These are phyloP conservation scores for Nectonema munidae DNA, from an alignment of 2,888 invertebrate species.

Conservation along the genomic window DNA sequence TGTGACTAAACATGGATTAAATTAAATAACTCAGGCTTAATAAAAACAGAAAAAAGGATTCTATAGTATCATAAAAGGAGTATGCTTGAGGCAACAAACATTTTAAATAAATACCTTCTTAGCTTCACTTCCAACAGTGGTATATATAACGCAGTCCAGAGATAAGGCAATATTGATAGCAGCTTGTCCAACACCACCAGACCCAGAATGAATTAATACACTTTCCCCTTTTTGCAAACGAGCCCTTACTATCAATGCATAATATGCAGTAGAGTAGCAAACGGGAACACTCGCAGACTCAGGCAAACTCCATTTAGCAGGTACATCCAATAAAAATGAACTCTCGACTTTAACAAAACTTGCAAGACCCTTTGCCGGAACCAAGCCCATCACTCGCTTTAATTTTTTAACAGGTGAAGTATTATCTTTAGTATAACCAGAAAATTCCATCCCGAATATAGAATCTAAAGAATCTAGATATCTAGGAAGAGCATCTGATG, in stretches of 20 bases:
- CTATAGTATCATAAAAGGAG: too few relatives aligned
- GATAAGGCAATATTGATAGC: slow-evolving; percentile 67
- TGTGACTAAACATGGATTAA: too few relatives aligned
- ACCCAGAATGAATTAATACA: slow-evolving; percentile 68
- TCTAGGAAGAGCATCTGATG: slow-evolving; percentile 77
- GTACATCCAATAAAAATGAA: slow-evolving; percentile 28
- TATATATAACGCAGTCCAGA: slow-evolving; percentile 53
- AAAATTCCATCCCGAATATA: slow-evolving; percentile 65
- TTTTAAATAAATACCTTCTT: slow-evolving; percentile 40
- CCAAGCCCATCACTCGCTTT: slow-evolving; percentile 63
- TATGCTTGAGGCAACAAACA: slow-evolving; percentile 50
- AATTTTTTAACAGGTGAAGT: too few relatives aligned
- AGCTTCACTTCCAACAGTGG: slow-evolving; percentile 38
- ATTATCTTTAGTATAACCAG: slow-evolving; percentile 36
- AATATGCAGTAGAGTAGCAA: slow-evolving; percentile 30
- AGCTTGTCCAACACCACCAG: slow-evolving; percentile 83
- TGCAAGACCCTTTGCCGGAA: slow-evolving; percentile 55
- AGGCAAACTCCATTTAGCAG: slow-evolving; percentile 25
- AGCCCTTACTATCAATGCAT: slow-evolving; percentile 57
- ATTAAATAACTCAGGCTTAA: too few relatives aligned
- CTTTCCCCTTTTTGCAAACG: slow-evolving; percentile 45
- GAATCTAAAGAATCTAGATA: slow-evolving; percentile 39
- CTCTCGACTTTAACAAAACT: slow-evolving; percentile 45
- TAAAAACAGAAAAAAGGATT: too few relatives aligned
- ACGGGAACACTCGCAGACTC: slow-evolving; percentile 25